Evolutionary conservation across 92 coral and sea anemone genomes (phyloP), one percentile per base, ranked within the genome.

Genomic region (Epizoanthus ramosus): DNA sequence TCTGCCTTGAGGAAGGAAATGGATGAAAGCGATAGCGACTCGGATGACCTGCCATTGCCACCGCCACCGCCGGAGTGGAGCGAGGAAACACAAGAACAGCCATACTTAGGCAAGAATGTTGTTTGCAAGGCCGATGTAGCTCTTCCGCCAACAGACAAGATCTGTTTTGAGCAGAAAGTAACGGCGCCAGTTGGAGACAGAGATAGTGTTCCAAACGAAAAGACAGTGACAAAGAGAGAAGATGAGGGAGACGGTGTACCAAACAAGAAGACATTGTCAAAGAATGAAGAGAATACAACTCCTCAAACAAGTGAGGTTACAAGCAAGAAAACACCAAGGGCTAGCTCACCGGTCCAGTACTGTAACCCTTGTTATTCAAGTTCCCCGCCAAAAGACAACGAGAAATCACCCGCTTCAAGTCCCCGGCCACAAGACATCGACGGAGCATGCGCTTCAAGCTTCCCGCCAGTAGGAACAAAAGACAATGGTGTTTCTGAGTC

Each of bases 311-410:
- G 4, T 6, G 39, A 61, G 8, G 0, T 31, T 0, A 22, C 82
- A 21, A 18, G 50, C 21, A 60, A 22, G 23, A 77, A 60, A 41
- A 22, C 15, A 22, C 50, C 57, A 19, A 14, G 15, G 2, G 31
- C 41, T 21, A 68, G 43, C n/a, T 16, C 41, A 13, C 43, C 82
- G 23, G 54, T 33, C 56, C 82, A 77, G 41, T 77, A 35, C 25
- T 77, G 71, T 57, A 77, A 77, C 59, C 82, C 71, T 8, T 39
- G 12, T 28, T 77, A 77, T 77, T 35, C 45, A 63, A 59, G 21
- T 12, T 19, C 41, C n/a, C 25, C 58, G 52, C 12, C 39, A 43
- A 77, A 63, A 4, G 13, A 60, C 23, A 8, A 13, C 16, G 25
- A 39, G 3, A 57, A 59, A 15, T 58, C 39, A 4, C 12, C 6